Base-by-base conservation (phyloP, 2,113 vertebrate genomes). In the Cyphomyrus discorhynchus region DNA sequence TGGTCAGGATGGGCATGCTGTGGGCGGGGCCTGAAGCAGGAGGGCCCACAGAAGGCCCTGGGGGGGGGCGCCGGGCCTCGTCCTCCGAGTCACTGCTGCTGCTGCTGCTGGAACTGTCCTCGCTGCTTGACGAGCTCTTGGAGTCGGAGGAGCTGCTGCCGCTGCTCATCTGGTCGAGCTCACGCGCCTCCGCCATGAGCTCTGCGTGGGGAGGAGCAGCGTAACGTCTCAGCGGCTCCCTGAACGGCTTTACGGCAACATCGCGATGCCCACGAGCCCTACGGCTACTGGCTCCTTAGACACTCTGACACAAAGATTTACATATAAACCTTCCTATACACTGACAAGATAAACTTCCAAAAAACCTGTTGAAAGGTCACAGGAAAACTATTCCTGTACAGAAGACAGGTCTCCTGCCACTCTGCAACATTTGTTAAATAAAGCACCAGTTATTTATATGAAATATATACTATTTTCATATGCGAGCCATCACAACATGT, bases 101-200 rank as follows among this genome's bases (percentile, higher is more conserved):
- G 93, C 94, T 95, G 52, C 27, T 42, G 90, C 90, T 97, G 89
- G 98, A 98, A 95, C 97, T 97, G 92, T 97, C 97, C 2, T 96
- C 97, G 31, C 96, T 97, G 91, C 97, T 97, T 90, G 98, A 98
- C 52, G 97, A 98, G 96, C 97, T 98, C 94, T 97, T 97, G 46
- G 98, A 98, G 92, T 96, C 96, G 1, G 97, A 98, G 17, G 98
- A 99, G 94, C 97, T 98, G 93, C 97, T 96, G 5, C 97, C 96
- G 88, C 97, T 98, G 94, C 97, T 98, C 97, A 99, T 95, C 95
- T 99, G 98, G 93, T 98, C 97, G 96, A 99, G 98, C 90, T 97
- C 94, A 82, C 95, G 97, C 0, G 97, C 98, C 95, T 99, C 98
- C 35, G 98, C 98, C 95, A 98, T 98, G 92, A 99, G 92, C 93